Percentiles rank a stretch among this genome's conserved stretches.
Conservation (phyloP, 1,140 invertebrate genomes). For the Conopomorpha cramerella region DNA sequence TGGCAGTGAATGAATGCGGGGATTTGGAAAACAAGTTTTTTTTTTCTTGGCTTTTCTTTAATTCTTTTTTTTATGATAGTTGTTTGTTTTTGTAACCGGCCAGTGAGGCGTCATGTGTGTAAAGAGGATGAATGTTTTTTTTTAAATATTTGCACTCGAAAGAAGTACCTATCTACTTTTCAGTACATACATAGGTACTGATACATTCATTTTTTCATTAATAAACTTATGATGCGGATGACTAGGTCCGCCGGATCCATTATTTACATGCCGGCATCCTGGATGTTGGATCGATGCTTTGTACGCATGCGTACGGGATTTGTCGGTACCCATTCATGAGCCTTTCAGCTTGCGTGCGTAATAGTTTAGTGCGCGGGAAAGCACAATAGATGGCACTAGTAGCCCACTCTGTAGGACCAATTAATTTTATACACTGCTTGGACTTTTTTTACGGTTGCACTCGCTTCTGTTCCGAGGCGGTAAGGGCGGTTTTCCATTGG, state of each 20-base stretch:
- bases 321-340: slow-evolving; percentile 17
- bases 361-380: neutral
- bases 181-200: neutral
- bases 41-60: slow-evolving; percentile 6
- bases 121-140: too few relatives aligned
- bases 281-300: slow-evolving; percentile 25
- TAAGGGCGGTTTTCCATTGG: too few relatives aligned
- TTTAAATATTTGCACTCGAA: slow-evolving; percentile 9
- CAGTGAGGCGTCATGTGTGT: too few relatives aligned
- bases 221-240: neutral
- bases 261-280: slow-evolving; percentile 24
- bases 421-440: neutral
- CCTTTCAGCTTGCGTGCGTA: neutral
- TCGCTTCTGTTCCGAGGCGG: too few relatives aligned
- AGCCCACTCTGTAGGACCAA: neutral
- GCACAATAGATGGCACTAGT: neutral
- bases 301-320: slow-evolving; percentile 27
- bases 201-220: neutral
- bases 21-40: slow-evolving; percentile 7
- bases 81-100: too few relatives aligned
- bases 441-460: too few relatives aligned
- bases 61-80: too few relatives aligned
- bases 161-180: too few relatives aligned
- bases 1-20: too few relatives aligned
- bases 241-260: slow-evolving; percentile 20